Percentiles rank a stretch among this genome's conserved stretches.
Evolutionary conservation across 2,113 vertebrate genomes (phyloP).

Genomic region (Edolisoma coerulescens): DNA sequence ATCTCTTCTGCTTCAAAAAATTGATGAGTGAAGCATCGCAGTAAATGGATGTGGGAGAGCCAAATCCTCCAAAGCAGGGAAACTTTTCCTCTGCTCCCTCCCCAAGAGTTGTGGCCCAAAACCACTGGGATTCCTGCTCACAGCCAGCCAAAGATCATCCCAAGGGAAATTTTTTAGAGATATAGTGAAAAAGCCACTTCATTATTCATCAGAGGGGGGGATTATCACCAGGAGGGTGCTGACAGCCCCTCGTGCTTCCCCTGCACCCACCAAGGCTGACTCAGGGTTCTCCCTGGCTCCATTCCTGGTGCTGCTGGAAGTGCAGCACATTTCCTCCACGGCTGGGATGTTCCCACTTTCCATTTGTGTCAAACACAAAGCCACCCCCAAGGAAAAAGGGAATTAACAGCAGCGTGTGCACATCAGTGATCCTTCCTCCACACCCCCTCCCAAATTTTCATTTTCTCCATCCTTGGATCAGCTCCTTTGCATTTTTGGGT

Average conservation of each 20-base stretch:
- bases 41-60: rapidly evolving
- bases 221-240: background rate
- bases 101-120: background rate
- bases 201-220: background rate
- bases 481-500: background rate
- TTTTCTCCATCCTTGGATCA: background rate
- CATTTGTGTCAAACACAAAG: background rate
- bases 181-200: background rate
- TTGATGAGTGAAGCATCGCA: rapidly evolving
- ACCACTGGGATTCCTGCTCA: background rate
- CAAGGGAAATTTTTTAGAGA: background rate
- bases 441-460: rapidly evolving
- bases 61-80: background rate
- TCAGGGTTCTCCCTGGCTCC: background rate
- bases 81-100: background rate
- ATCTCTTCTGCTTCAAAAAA: background rate
- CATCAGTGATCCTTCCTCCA: background rate
- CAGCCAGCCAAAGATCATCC: background rate
- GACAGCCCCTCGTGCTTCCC: background rate
- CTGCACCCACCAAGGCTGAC: background rate
- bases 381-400: background rate
- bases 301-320: background rate
- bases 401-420: background rate
- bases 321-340: background rate
- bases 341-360: background rate